Base-by-base conservation (phyloP, 2,888 invertebrate species). In the Pediacus dermestoides region DNA sequence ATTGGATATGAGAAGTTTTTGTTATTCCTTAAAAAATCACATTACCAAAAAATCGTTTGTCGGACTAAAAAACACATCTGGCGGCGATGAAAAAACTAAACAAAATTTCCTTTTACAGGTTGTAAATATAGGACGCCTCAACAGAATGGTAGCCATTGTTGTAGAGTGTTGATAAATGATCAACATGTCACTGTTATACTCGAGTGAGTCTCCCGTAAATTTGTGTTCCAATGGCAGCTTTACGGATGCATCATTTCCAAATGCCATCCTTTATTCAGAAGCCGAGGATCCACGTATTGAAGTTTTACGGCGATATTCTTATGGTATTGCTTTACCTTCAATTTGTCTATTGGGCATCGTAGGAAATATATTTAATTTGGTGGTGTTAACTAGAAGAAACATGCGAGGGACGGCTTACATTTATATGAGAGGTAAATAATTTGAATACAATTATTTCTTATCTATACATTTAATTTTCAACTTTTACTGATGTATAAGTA, bases 401-500 rank as follows among this genome's bases (percentile, higher is more conserved):
- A 82, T 88, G 78, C 78, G 84, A 52, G 85, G 85, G 25, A 82
- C 84, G 0, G 87, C 87, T 23, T 88, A 88, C 66, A 80, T 85
- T 63, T 88, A 85, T 68, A 83, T 83, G 82, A 69, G 82, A 68
- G 82, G 83, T 83, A 61, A 75, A 76, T 68, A 13, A 11, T 7
- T 42, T 32, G 12, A 37, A 15, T 37, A 21, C 2, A 2, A 22
- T 36, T 36, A 16, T 26, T 2, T n/a, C n/a, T n/a, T n/a, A n/a
- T n/a, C n/a, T n/a, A 2, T n/a, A 14, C 7, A 3, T 31, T 31
- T 15, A 31, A n/a, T 4, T 15, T 30, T 14, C 31, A 8, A 16
- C 11, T 11, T 27, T 27, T 27, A 11, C 8, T 27, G 11, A 11
- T 11, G n/a, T n/a, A n/a, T n/a, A n/a, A n/a, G n/a, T n/a, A n/a